A percentile compares a stretch with the other conserved stretches of the same genome.
phyloP scores from a whole-genome alignment of 2,888 invertebrate genomes.

The Craniophora ligustri region DNA sequence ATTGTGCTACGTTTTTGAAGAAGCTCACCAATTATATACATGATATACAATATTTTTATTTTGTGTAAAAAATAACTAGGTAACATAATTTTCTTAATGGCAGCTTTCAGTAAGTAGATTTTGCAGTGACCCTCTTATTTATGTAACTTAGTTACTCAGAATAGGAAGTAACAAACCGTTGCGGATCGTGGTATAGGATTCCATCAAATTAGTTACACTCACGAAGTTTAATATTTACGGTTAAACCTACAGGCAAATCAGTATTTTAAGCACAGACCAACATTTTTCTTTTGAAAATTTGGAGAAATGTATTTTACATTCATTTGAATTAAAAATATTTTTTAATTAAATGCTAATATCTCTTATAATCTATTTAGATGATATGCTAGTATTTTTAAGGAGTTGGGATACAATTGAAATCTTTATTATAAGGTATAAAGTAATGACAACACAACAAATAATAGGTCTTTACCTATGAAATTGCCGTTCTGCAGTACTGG shows the following conservation, averaged over 20 bases:
- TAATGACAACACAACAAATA: no score
- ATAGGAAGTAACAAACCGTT: conserved; percentile 76
- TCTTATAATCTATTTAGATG: neutral
- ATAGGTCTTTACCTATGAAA: no score
- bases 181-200: conserved; percentile 68
- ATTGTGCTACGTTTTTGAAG: no score
- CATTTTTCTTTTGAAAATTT: conserved; percentile 14
- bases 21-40: no score
- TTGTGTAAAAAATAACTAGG: no score
- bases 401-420: no score
- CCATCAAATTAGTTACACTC: conserved; percentile 70
- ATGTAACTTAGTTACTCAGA: conserved; percentile 70
- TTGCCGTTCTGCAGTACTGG: no score
- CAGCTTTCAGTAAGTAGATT: conserved; percentile 59
- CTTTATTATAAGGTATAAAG: no score
- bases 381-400: no score
- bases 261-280: conserved; percentile 22
- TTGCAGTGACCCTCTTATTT: conserved; percentile 61
- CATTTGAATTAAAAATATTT: neutral
- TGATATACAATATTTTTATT: neutral
- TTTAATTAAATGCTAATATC: neutral
- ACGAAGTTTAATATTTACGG: conserved; percentile 69
- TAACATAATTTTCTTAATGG: conserved; percentile 29
- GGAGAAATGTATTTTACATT: neutral
- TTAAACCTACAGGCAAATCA: conserved; percentile 58